phyloP scores from a whole-genome alignment of 1,140 invertebrate species.

The Danaus melanippus region DNA sequence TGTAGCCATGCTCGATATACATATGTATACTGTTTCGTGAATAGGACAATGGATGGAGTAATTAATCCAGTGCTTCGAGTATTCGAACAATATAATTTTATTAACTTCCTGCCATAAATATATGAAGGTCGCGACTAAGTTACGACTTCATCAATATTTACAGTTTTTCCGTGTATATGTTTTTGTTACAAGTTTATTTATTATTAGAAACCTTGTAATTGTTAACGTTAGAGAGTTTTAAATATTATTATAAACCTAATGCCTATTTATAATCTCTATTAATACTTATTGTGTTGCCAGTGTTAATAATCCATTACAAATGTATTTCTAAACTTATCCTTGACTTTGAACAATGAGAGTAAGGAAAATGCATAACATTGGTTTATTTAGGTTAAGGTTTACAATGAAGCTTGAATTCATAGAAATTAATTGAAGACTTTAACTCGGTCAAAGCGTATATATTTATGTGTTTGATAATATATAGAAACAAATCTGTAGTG shows the following conservation, averaged over 20 bases:
- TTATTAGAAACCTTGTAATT: background rate
- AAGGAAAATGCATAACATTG: background rate
- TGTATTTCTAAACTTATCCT: background rate
- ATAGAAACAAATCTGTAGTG: too few species aligned
- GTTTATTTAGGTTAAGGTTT: too few species aligned
- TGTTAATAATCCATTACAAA: too few species aligned
- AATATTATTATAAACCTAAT: background rate
- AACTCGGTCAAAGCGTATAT: too few species aligned
- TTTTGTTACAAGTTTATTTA: background rate
- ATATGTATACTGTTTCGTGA: background rate
- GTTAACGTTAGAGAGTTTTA: background rate
- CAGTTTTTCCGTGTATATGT: constrained; percentile 40
- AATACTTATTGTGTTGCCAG: too few species aligned
- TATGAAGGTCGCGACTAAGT: constrained; percentile 45
- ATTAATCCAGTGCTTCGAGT: constrained; percentile 47
- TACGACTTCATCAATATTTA: constrained; percentile 44
- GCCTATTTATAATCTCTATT: too few species aligned
- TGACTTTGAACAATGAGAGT: constrained; percentile 13
- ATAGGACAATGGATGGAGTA: constrained; percentile 21
- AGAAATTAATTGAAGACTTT: too few species aligned
- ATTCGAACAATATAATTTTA: constrained; percentile 58
- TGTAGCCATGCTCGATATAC: too few species aligned
- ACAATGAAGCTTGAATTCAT: too few species aligned
- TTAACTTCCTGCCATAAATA: constrained; percentile 65
- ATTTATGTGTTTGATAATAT: too few species aligned